phyloP scores from a whole-genome alignment of 1,140 invertebrate genomes.

The Paraescarpia echinospica region DNA sequence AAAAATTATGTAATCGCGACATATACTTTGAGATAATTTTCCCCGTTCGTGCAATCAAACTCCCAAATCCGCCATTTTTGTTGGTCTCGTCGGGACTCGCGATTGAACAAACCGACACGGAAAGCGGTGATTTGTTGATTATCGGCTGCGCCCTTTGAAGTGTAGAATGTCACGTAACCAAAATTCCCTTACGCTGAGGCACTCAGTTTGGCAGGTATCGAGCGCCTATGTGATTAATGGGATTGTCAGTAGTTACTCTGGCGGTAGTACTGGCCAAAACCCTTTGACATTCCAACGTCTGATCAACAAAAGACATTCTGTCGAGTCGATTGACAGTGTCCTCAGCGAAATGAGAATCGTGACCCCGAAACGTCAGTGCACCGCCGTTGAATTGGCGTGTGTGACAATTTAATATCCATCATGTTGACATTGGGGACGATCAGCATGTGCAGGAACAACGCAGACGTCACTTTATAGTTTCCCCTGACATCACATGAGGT shows the following conservation, averaged over 20 bases:
- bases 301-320: not conserved
- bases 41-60: too few species aligned
- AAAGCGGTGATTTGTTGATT: too few species aligned
- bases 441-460: not conserved
- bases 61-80: too few species aligned
- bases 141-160: too few species aligned
- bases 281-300: not conserved
- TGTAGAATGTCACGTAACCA: not conserved
- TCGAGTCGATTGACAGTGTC: not conserved
- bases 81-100: too few species aligned
- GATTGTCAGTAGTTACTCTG: not conserved
- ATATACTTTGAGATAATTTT: too few species aligned
- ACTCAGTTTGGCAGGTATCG: not conserved
- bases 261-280: not conserved
- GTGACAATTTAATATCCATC: not conserved
- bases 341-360: not conserved
- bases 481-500: not conserved
- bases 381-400: not conserved
- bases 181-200: not conserved
- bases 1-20: too few species aligned
- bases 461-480: not conserved
- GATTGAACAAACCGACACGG: too few species aligned
- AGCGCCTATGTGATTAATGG: not conserved
- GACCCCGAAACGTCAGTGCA: not conserved
- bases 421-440: not conserved